A percentile compares a stretch with the other conserved stretches of the same genome.
Evolutionary conservation across 2,113 vertebrate genomes (phyloP).

Genomic region (Kryptolebias marmoratus): DNA sequence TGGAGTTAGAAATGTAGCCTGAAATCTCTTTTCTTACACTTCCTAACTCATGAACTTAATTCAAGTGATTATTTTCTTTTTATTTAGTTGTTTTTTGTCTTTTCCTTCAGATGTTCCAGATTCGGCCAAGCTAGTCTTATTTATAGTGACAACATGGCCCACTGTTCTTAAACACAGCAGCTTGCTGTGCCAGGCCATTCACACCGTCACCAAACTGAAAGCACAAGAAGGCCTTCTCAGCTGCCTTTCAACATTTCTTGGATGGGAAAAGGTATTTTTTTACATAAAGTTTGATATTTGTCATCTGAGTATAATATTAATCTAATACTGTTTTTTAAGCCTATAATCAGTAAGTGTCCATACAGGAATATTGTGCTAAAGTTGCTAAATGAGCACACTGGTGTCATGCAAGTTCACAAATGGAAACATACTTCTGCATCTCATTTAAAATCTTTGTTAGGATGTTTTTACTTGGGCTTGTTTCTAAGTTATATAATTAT

Average conservation of each 20-base stretch:
- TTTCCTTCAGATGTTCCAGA: constrained; percentile 85
- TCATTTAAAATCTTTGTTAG: no score
- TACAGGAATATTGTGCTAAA: no score
- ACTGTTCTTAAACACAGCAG: constrained; percentile 81
- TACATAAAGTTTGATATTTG: background rate
- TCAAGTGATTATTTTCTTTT: background rate
- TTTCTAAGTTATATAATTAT: no score
- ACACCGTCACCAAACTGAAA: constrained; percentile 83
- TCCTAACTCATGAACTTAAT: background rate
- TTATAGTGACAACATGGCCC: constrained; percentile 89
- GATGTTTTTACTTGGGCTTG: no score
- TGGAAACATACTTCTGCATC: no score
- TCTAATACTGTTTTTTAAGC: background rate
- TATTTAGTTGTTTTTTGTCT: background rate
- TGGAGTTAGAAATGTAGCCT: background rate
- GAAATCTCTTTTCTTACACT: background rate
- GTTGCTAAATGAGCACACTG: no score
- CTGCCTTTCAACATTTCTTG: constrained; percentile 84
- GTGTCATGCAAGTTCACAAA: no score
- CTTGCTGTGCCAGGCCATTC: constrained; percentile 86
- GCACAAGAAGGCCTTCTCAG: constrained; percentile 78
- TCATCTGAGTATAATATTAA: background rate
- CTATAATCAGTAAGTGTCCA: no score
- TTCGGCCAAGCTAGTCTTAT: constrained; percentile 87
- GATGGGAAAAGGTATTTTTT: constrained; percentile 86